Evolutionary conservation across 2,888 invertebrate species (phyloP).

Genomic region (Phania funesta): DNA sequence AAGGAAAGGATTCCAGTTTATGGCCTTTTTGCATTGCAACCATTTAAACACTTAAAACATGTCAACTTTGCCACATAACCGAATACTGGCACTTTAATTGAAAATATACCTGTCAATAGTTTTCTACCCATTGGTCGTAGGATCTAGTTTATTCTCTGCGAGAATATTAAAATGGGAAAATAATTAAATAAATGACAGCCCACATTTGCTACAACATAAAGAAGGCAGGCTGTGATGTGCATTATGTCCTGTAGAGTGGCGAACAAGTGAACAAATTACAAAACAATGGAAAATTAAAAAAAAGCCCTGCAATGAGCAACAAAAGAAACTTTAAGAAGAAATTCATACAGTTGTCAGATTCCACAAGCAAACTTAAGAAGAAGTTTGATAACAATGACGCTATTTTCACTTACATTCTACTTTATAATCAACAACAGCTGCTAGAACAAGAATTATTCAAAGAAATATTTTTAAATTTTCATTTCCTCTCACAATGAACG

Average conservation of each 20-base stretch:
- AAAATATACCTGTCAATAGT: background rate
- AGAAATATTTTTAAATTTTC: constrained; percentile 52
- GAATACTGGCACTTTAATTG: background rate
- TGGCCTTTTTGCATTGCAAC: background rate
- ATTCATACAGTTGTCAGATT: constrained; percentile 1
- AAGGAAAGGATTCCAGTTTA: background rate
- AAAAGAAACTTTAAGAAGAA: constrained; percentile 10
- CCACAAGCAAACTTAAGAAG: background rate
- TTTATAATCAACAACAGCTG: constrained; percentile 29
- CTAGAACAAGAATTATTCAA: constrained; percentile 21
- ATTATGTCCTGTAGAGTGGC: constrained; percentile 40
- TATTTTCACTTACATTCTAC: background rate
- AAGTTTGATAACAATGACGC: constrained; percentile 4
- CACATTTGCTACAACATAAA: background rate
- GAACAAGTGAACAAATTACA: constrained; percentile 47
- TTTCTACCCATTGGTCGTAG: background rate
- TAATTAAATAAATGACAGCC: background rate
- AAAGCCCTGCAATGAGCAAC: background rate
- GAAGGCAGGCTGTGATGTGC: background rate
- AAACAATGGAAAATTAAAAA: background rate
- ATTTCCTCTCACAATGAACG: constrained; percentile 24
- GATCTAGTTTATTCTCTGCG: background rate
- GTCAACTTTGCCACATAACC: background rate
- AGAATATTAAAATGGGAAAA: background rate
- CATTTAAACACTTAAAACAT: background rate